Base-by-base conservation (phyloP, 2,113 vertebrate species). In the Colossoma macropomum region DNA sequence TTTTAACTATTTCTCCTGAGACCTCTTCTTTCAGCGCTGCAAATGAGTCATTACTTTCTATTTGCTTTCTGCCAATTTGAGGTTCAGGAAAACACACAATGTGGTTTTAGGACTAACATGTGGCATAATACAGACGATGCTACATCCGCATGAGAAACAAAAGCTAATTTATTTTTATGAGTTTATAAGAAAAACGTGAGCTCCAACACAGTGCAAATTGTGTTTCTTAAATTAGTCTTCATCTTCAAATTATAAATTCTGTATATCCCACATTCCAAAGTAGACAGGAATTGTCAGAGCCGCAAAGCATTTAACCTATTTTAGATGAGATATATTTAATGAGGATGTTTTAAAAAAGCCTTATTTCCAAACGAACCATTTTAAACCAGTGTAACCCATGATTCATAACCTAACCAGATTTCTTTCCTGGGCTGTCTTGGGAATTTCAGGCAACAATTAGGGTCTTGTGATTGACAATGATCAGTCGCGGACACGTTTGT, bases 301-400 rank as follows among this genome's bases (percentile, higher is more conserved):
- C 62, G 16, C 27, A 71, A 19, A 87, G 69, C 80, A 59, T 89
- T 84, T 87, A 86, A 84, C 74, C 80, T 78, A 73, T 82, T 85
- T 90, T 72, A 81, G 68, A 70, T 75, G 23, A 45, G 45, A 79
- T 30, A 12, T 23, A 50, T 17, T 41, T 71, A 30, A 21, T 38
- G 63, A 54, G 23, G 21, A 3, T 27, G 32, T 63, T 45, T 73
- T 70, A 34, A 41, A 45, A 50, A 59, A 41, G 23, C n/a, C 23
- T n/a, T 5, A 13, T 50, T 30, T 68, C 63, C 19, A 77, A 34
- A 54, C 34, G 23, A 72, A 65, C 25, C 17, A n/a, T 15, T 48
- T 76, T 23, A 19, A 1, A 27, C 7, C 28, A 62, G 27, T 28
- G 16, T 75, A 19, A 23, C 4, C 4, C 6, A 6, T 65, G 45